Evolutionary conservation across 1,140 invertebrate species (phyloP).

Genomic region (Ceratitis capitata): DNA sequence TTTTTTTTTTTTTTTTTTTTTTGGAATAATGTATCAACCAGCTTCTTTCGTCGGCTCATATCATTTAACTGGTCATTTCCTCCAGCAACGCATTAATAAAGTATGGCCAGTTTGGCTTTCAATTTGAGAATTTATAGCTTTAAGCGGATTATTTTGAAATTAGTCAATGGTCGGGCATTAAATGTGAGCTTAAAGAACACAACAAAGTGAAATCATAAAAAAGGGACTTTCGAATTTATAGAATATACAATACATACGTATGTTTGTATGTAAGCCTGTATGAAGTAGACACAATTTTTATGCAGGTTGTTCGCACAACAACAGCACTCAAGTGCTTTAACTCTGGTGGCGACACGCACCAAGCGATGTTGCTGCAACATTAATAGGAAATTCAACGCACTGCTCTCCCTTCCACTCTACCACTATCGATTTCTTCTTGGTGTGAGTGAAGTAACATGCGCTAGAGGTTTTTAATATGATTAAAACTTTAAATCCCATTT

Average conservation of each 20-base stretch:
- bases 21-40: background rate
- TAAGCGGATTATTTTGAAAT: slow-evolving; percentile 56
- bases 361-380: background rate
- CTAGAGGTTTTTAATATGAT: background rate
- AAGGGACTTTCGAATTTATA: too few relatives aligned
- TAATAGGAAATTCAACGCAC: too few relatives aligned
- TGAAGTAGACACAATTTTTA: background rate
- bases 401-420: background rate
- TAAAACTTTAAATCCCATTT: slow-evolving; percentile 6
- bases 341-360: background rate
- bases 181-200: background rate
- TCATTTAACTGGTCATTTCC: slow-evolving; percentile 60
- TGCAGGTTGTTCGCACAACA: background rate
- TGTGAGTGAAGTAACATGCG: background rate
- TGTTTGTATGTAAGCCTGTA: background rate
- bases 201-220: too few relatives aligned
- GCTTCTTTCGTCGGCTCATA: background rate
- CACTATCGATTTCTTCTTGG: too few relatives aligned
- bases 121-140: slow-evolving; percentile 59
- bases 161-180: slow-evolving; percentile 21
- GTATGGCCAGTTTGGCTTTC: slow-evolving; percentile 35
- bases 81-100: slow-evolving; percentile 45
- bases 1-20: background rate
- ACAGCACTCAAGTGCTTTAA: background rate
- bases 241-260: too few relatives aligned